A percentile compares a stretch with the other conserved stretches of the same genome.
Conservation (phyloP, 2,888 invertebrate genomes). For the Acleris sparsana region DNA sequence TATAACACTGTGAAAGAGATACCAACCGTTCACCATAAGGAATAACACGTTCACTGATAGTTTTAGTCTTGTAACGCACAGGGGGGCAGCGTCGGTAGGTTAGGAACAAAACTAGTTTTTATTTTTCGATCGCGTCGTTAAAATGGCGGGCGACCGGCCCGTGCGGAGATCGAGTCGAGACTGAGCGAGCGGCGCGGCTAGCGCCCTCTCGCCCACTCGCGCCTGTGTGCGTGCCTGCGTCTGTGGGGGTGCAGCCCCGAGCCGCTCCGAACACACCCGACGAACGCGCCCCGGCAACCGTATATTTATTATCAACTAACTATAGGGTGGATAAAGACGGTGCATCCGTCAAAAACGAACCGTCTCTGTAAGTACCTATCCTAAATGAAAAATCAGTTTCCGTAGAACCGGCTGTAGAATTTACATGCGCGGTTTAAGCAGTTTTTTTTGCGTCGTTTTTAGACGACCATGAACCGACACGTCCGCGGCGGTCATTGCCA, state of each 20-base stretch:
- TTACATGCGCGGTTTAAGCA: conserved; percentile 31
- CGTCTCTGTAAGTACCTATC: background rate
- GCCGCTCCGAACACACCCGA: conserved; percentile 60
- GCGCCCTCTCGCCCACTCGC: conserved; percentile 73
- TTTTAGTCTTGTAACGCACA: conserved; percentile 65
- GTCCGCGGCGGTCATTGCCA: conserved; percentile 77
- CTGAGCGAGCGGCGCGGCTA: conserved; percentile 65
- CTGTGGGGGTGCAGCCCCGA: conserved; percentile 55
- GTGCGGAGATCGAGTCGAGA: conserved; percentile 78
- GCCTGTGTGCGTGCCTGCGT: conserved; percentile 57
- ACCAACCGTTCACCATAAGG: conserved; percentile 74
- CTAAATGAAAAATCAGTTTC: conserved; percentile 25
- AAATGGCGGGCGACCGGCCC: conserved; percentile 66
- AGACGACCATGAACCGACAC: conserved; percentile 78
- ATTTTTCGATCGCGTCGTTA: conserved; percentile 73
- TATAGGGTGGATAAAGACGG: conserved; percentile 60
- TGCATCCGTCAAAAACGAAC: conserved; percentile 50
- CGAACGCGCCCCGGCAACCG: conserved; percentile 55
- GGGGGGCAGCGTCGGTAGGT: conserved; percentile 65
- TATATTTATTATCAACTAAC: conserved; percentile 71
- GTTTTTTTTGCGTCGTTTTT: conserved; percentile 55
- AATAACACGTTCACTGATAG: conserved; percentile 69
- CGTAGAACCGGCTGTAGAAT: conserved; percentile 42
- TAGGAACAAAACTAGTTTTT: conserved; percentile 80
- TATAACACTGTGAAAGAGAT: conserved; percentile 54